phyloP scores from a whole-genome alignment of 37 sponge, comb jelly and placozoan genomes.

The Axinella damicornis region DNA sequence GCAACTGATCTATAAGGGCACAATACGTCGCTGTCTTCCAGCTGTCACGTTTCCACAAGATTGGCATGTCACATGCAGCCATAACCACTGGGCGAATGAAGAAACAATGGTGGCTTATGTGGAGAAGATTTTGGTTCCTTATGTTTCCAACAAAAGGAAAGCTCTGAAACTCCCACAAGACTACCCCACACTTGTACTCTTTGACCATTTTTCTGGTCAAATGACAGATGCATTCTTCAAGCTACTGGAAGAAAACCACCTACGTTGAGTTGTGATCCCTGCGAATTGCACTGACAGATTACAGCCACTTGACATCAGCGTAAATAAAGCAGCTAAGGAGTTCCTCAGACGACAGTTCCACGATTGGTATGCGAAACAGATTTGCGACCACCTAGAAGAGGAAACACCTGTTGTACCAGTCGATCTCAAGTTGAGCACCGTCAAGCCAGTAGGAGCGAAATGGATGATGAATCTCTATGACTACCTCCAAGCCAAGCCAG shows the following conservation, averaged over 20 bases:
- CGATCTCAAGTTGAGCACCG: conserved; percentile 31
- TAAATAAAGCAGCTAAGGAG: conserved; percentile 67
- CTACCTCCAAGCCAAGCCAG: conserved; percentile 41
- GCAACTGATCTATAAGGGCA: conserved; percentile 67
- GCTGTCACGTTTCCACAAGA: conserved; percentile 41
- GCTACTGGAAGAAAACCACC: too few relatives aligned
- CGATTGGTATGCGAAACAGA: conserved; percentile 49
- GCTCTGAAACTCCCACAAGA: conserved; percentile 23
- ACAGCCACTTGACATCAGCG: conserved; percentile 56
- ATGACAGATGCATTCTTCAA: conserved; percentile 19
- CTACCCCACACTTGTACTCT: conserved; percentile 47
- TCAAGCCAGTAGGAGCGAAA: conserved; percentile 62
- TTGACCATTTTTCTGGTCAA: conserved; percentile 58
- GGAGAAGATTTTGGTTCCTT: conserved; percentile 49
- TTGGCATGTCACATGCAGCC: conserved; percentile 59
- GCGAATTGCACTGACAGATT: conserved; percentile 53
- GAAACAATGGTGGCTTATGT: conserved; percentile 51
- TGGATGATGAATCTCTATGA: conserved; percentile 68
- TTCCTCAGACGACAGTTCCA: conserved; percentile 39
- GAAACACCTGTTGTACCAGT: conserved; percentile 6
- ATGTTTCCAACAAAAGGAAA: conserved; percentile 32
- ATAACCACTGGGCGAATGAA: conserved; percentile 73
- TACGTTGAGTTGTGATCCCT: conserved; percentile 9
- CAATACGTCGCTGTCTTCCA: conserved; percentile 42
- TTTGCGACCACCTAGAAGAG: conserved; percentile 33